Percentiles rank a stretch among this genome's conserved stretches.
Evolutionary conservation across 2,797 vertebrate species (phyloP).

Genomic region (Thaleichthys pacificus): DNA sequence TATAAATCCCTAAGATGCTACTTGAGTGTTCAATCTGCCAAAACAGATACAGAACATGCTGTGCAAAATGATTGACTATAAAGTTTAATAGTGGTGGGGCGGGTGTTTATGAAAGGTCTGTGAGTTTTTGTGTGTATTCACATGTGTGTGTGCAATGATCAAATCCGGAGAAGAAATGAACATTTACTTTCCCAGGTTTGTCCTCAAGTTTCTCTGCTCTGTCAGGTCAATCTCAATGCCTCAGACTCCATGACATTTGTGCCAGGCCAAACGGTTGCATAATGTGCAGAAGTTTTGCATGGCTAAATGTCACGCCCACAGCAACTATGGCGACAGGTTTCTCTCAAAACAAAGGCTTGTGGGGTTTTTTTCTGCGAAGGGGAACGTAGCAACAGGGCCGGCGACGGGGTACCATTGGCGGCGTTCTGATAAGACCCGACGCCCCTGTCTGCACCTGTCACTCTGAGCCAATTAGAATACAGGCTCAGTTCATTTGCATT

Average conservation of each 20-base stretch:
- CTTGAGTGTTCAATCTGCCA: too few species aligned
- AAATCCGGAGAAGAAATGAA: too few species aligned
- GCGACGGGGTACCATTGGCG: constrained; percentile 37
- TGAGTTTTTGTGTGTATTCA: too few species aligned
- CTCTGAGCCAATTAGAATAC: constrained; percentile 43
- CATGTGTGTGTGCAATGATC: too few species aligned
- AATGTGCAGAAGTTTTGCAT: constrained; percentile 70
- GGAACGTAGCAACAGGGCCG: constrained; percentile 45
- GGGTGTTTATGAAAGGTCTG: neutral
- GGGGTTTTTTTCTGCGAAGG: constrained; percentile 22
- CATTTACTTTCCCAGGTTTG: constrained; percentile 37
- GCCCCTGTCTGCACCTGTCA: constrained; percentile 50
- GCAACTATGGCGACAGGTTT: constrained; percentile 45
- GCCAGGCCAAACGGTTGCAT: constrained; percentile 65
- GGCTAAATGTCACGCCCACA: constrained; percentile 77
- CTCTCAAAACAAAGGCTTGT: constrained; percentile 20
- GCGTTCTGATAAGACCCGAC: constrained; percentile 46
- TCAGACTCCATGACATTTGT: constrained; percentile 70
- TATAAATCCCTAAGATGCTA: too few species aligned
- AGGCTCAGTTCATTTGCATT: constrained; percentile 13
- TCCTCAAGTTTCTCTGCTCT: constrained; percentile 53
- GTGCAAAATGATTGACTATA: neutral
- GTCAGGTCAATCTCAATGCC: neutral
- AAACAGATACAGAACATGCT: neutral
- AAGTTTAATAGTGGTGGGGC: too few species aligned